Evolutionary conservation across 53 echinoderm and acorn worm species (phyloP).

Genomic region (Temnopleurus reevesii): DNA sequence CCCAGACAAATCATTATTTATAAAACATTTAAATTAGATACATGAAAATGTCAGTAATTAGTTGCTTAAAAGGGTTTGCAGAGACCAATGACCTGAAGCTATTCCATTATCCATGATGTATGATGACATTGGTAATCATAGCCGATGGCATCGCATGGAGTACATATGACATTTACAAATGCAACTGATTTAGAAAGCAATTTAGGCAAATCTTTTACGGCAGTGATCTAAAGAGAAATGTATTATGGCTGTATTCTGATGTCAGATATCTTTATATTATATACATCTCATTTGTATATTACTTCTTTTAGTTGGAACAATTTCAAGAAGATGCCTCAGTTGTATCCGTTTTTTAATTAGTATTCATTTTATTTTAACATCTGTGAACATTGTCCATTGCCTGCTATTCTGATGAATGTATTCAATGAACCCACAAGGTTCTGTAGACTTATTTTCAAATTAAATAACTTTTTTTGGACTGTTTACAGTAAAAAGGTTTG

Average conservation of each 20-base stretch:
- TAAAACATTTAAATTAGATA: background rate
- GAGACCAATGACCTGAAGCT: conserved; percentile 1
- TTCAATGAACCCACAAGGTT: too few relatives aligned
- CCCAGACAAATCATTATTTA: background rate
- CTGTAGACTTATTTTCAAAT: too few relatives aligned
- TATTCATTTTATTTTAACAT: too few relatives aligned
- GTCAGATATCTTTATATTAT: background rate
- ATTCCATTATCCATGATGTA: background rate
- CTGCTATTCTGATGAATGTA: too few relatives aligned
- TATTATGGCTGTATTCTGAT: background rate
- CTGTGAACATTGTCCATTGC: too few relatives aligned
- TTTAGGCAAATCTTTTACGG: background rate
- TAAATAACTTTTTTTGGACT: too few relatives aligned
- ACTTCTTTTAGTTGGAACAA: background rate
- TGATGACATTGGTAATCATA: background rate
- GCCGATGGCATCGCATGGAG: background rate
- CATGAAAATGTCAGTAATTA: background rate
- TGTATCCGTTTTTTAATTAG: too few relatives aligned
- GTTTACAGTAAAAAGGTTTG: too few relatives aligned
- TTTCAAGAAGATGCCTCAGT: background rate
- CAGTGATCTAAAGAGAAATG: background rate
- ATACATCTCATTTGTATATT: background rate
- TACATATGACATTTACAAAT: conserved; percentile 14
- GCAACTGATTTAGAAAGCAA: background rate
- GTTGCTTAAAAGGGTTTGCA: background rate